phyloP scores from a whole-genome alignment of 2,113 vertebrate species.

The Nothobranchius kuhntae region DNA sequence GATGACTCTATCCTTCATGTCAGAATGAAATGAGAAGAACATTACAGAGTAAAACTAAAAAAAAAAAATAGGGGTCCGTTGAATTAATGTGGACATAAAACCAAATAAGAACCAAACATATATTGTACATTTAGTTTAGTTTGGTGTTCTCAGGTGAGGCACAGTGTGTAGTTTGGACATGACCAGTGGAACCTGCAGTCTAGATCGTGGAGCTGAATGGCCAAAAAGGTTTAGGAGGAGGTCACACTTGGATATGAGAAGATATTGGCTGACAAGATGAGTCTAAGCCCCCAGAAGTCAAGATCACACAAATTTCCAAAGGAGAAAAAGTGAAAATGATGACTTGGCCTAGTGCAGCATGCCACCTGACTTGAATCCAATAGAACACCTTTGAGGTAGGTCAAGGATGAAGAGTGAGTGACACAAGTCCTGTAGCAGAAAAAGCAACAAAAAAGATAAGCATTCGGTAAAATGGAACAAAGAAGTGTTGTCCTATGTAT shows the following conservation, averaged over 20 bases:
- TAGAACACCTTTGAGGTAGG: neutral
- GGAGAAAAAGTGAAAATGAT: neutral
- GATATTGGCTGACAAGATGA: conserved; percentile 2
- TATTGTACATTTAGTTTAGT: neutral
- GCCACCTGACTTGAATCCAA: conserved; percentile 3
- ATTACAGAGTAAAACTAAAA: too few species aligned
- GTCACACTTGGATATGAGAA: neutral
- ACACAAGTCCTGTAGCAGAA: neutral
- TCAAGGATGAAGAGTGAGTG: neutral
- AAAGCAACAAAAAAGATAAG: neutral
- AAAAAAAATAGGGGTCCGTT: too few species aligned
- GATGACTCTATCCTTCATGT: too few species aligned
- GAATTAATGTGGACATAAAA: neutral
- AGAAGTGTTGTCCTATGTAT: neutral
- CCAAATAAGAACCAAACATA: neutral
- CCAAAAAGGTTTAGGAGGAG: neutral
- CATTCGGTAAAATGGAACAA: neutral
- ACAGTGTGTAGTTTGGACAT: too few species aligned
- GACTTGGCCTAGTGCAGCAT: neutral
- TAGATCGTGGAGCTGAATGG: neutral
- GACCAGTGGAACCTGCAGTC: too few species aligned
- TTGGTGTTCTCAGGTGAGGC: too few species aligned
- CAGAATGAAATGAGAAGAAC: too few species aligned
- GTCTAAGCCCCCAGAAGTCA: neutral
- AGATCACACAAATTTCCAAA: neutral